Evolutionary conservation across 2,888 invertebrate genomes (phyloP).

Genomic region (Pristionchus mayeri): DNA sequence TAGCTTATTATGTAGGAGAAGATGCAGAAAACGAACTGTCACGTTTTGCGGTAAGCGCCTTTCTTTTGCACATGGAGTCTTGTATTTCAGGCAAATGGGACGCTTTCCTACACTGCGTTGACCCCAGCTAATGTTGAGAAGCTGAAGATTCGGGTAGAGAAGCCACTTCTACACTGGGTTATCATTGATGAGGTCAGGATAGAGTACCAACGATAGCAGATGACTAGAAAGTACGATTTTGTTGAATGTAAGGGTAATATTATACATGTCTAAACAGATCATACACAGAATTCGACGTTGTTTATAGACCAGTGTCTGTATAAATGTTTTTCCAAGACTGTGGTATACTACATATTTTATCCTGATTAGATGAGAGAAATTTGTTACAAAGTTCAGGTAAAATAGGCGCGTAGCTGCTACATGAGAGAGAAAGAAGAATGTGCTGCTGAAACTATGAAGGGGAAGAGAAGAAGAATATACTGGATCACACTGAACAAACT

Average conservation of each 20-base stretch:
- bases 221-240: too few species aligned
- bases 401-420: constrained; percentile 1
- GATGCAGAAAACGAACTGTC: background rate
- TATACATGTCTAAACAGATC: too few species aligned
- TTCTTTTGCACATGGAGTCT: background rate
- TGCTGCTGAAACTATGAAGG: background rate
- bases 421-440: too few species aligned
- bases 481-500: constrained; percentile 36
- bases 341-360: constrained; percentile 32
- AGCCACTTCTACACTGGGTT: constrained; percentile 19
- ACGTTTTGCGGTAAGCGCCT: background rate
- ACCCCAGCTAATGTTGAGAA: background rate
- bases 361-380: background rate
- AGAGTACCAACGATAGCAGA: constrained; percentile 25
- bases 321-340: constrained; percentile 19
- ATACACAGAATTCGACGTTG: too few species aligned
- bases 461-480: constrained; percentile 18
- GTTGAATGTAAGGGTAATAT: too few species aligned
- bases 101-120: background rate
- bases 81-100: background rate
- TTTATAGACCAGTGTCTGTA: background rate
- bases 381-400: constrained; percentile 13
- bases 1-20: background rate
- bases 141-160: background rate
- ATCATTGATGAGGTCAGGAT: constrained; percentile 32